phyloP scores from a whole-genome alignment of 2,888 invertebrate genomes.

The Tetanocera ferruginea region DNA sequence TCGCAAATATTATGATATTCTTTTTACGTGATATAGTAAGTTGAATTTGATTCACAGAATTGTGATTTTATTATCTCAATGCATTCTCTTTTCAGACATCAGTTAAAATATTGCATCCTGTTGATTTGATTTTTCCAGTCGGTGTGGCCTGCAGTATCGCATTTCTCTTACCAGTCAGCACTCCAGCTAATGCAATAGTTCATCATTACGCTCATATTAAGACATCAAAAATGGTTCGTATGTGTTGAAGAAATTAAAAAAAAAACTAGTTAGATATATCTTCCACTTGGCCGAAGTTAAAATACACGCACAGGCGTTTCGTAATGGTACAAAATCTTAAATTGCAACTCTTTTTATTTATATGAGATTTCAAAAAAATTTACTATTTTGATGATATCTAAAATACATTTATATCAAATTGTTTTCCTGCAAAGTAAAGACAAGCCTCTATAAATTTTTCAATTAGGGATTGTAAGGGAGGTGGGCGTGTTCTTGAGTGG shows the following conservation, averaged over 20 bases:
- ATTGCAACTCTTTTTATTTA: too few relatives aligned
- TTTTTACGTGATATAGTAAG: slow-evolving; percentile 79
- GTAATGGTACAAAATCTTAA: too few relatives aligned
- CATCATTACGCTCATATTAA: slow-evolving; percentile 83
- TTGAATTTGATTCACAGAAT: neutral
- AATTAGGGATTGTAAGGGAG: too few relatives aligned
- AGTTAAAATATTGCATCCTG: slow-evolving; percentile 80
- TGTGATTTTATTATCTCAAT: neutral
- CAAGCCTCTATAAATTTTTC: too few relatives aligned
- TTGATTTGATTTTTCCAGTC: slow-evolving; percentile 88
- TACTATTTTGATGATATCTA: too few relatives aligned
- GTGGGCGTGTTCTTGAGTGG: too few relatives aligned
- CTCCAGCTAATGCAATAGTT: slow-evolving; percentile 94
- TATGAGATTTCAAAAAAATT: too few relatives aligned
- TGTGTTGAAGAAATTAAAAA: neutral
- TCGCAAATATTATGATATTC: slow-evolving; percentile 85
- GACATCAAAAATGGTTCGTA: slow-evolving; percentile 78
- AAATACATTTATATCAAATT: too few relatives aligned
- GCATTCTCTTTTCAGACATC: slow-evolving; percentile 72
- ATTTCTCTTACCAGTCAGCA: slow-evolving; percentile 93
- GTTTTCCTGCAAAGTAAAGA: too few relatives aligned
- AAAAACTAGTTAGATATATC: too few relatives aligned
- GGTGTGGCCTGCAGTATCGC: slow-evolving; percentile 89
- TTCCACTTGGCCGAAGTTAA: too few relatives aligned
- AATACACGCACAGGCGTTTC: too few relatives aligned